Base-by-base conservation (phyloP, 2,888 invertebrate genomes). In the Cephalotes varians region DNA sequence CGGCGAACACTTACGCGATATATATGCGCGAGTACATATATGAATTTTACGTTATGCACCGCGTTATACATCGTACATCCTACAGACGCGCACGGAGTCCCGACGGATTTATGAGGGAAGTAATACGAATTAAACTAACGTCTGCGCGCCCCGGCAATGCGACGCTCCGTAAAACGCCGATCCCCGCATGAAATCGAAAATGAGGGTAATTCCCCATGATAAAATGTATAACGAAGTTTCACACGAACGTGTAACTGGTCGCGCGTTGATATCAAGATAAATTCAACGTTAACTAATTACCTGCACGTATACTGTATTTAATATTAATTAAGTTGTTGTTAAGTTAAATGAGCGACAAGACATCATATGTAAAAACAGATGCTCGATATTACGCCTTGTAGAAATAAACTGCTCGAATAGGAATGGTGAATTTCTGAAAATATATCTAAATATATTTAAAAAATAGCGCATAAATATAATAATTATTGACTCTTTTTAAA, bases 111-210 rank as follows among this genome's bases (percentile, higher is more conserved):
- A 93, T 91, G 93, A 89, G 91, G 84, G 89, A 91, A 90, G 90
- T 93, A 93, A 93, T 92, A 90, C 91, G 93, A 93, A 93, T 93
- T 93, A 93, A 93, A 93, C 91, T 91, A 92, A 92, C 92, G 92
- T 92, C 90, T 90, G 82, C 79, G 81, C 76, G 77, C 54, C 18
- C 54, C 37, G 58, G 21, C 21, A 21, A 58, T 37, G 40, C 58
- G n/a, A 37, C 25, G 47, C 37, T 7, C 34, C 72, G 67, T 73
- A 49, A 80, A 73, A 37, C 34, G 51, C 37, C 47, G 60, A 73
- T 21, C 60, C 47, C 58, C 15, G 9, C 37, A 28, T 73, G 74
- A 60, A 40, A 72, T 80, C 62, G 73, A 54, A 56, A 69, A 25
- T 40, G 44, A 67, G 69, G 44, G 69, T 56, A 69, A 79, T 79